Evolutionary conservation across 2,888 invertebrate genomes (phyloP).

Genomic region (Drosophila kambysellisi): DNA sequence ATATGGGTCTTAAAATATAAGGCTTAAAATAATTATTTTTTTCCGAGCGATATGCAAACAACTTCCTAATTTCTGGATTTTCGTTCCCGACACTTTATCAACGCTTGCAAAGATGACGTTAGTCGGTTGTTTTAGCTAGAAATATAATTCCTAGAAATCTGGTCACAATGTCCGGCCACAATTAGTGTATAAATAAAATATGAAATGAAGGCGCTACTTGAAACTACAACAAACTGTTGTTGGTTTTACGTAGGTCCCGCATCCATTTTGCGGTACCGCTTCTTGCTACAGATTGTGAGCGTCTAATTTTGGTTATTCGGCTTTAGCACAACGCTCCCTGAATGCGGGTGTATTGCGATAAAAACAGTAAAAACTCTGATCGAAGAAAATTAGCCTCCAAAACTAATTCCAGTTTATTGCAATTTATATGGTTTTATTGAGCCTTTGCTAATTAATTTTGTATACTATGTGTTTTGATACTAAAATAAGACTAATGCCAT

Average conservation of each 20-base stretch:
- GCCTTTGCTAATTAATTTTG: no score
- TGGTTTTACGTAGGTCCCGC: no score
- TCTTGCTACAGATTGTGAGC: conserved; percentile 11
- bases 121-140: conserved; percentile 1
- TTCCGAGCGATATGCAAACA: background rate
- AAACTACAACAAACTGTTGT: background rate
- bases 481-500: conserved; percentile 1
- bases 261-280: conserved; percentile 16
- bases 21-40: no score
- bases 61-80: background rate
- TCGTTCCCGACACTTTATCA: conserved; percentile 11
- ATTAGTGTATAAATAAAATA: background rate
- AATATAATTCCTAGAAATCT: conserved; percentile 7
- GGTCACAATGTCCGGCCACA: background rate
- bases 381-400: background rate
- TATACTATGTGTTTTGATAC: background rate
- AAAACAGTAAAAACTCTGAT: background rate
- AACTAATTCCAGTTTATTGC: background rate
- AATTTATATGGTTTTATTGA: no score
- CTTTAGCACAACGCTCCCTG: background rate
- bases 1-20: rapidly evolving
- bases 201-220: conserved; percentile 26
- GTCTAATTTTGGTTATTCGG: conserved; percentile 18
- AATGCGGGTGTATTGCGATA: conserved; percentile 43
- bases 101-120: background rate